Conservation (phyloP, 2,888 invertebrate genomes). For the Cetonia aurata region DNA sequence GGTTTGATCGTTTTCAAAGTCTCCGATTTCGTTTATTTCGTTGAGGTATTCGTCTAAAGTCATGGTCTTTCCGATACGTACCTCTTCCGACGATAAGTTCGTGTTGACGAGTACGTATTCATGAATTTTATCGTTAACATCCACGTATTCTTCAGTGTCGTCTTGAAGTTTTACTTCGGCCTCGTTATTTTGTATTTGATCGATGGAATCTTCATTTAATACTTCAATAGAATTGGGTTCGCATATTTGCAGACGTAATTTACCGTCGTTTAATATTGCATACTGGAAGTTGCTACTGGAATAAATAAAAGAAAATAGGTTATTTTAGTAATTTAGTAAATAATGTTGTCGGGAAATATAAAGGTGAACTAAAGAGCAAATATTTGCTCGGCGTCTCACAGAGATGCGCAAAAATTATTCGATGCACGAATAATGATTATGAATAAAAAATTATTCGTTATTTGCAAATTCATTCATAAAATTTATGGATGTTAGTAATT, state of each 20-base stretch:
- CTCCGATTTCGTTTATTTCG: constrained; percentile 24
- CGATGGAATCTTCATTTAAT: constrained; percentile 21
- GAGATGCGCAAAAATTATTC: no score
- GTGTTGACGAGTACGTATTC: constrained; percentile 25
- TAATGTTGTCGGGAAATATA: no score
- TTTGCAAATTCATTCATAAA: no score
- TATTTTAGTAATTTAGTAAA: neutral
- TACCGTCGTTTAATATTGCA: constrained; percentile 53
- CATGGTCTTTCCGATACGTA: constrained; percentile 35
- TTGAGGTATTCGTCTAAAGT: constrained; percentile 36
- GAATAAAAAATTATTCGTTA: no score
- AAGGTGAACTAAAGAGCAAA: no score
- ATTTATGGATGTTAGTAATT: no score
- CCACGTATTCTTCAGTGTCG: neutral
- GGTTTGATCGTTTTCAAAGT: neutral
- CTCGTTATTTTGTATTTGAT: constrained; percentile 15
- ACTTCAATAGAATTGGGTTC: constrained; percentile 40
- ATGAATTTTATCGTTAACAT: constrained; percentile 13
- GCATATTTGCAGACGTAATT: constrained; percentile 50
- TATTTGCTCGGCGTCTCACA: no score
- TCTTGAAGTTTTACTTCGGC: neutral
- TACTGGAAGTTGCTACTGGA: constrained; percentile 48
- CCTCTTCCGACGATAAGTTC: neutral
- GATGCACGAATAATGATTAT: no score
- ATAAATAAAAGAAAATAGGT: constrained; percentile 8